Conservation (phyloP, 1,140 invertebrate genomes). For the Aphis gossypii region DNA sequence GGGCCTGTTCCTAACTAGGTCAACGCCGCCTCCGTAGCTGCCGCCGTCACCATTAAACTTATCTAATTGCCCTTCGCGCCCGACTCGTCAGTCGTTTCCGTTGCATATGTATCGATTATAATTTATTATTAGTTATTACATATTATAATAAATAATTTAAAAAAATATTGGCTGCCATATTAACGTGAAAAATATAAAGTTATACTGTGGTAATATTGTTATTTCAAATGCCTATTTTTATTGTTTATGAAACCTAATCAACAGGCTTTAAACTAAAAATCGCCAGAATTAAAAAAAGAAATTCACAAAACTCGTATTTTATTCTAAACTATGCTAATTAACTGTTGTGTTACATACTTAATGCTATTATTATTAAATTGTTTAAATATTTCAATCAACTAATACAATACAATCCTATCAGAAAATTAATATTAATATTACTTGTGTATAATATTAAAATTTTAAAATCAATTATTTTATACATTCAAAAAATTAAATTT, state of each 20-base stretch:
- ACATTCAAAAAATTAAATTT: neutral
- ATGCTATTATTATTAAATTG: neutral
- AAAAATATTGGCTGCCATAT: neutral
- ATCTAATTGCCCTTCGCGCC: constrained; percentile 41
- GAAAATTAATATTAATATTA: neutral
- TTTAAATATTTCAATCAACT: neutral
- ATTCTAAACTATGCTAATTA: neutral
- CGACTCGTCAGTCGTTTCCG: constrained; percentile 40
- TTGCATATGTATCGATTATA: constrained; percentile 43
- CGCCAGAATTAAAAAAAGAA: too few species aligned
- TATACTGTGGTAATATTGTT: neutral
- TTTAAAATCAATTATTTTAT: neutral
- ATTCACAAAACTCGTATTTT: too few species aligned
- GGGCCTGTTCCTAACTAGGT: constrained; percentile 46
- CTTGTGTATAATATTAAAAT: neutral
- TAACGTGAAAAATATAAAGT: neutral
- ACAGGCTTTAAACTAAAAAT: too few species aligned
- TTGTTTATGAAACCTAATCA: neutral
- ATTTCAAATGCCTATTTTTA: neutral
- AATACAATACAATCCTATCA: neutral
- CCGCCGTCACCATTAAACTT: constrained; percentile 23
- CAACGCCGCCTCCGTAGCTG: constrained; percentile 24
- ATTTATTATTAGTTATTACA: neutral
- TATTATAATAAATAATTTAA: constrained; percentile 23
- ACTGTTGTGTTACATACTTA: neutral